Base-by-base conservation (phyloP, 2,797 vertebrate species). In the Schizothorax lantsangensis region DNA sequence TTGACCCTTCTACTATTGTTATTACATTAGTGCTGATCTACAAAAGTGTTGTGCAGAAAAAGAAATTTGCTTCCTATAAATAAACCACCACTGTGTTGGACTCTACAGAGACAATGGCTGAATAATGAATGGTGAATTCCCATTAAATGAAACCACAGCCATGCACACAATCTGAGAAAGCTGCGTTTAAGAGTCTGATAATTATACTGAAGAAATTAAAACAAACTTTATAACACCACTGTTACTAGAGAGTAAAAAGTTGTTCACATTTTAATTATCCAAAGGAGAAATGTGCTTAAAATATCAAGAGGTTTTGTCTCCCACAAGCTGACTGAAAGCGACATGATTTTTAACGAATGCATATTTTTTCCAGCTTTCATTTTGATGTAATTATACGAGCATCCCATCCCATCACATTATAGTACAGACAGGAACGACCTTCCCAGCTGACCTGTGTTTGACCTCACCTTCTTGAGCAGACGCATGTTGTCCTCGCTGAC, bases 401-500 rank as follows among this genome's bases (percentile, higher is more conserved):
- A 14, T 23, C 49, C 30, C 19, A 14, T 23, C 49, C 30, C 19
- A 23, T 77, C 30, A n/a, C 8, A 49, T 52, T 49, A 66, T 4
- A 75, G 40, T 1, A 14, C 66, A n/a, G 66, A 43, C 64, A 33
- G 9, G 38, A 66, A 21, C n/a, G 6, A 23, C n/a, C 54, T 17
- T 43, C 45, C 43, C 43, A 2, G 12, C 23, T 3, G 45, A 84
- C 17, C 21, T 69, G 38, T 43, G 26, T 12, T 49, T n/a, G 49
- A 43, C 1, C 91, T 93, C 95, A 99, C 98, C 97, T 98, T 98
- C 94, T 99, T 99, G 91, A 99, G 98, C 93, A 99, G 97, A 62
- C 98, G 96, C 36, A 97, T 97, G 17, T 97, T 98, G 92, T 99
- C 98, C 91, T 99, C 98, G 2, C 97, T 98, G 92, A 99, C 97